These are phyloP conservation scores for Perca schrenkii DNA, from an alignment of 2,113 vertebrate species.

Conservation along the genomic window DNA sequence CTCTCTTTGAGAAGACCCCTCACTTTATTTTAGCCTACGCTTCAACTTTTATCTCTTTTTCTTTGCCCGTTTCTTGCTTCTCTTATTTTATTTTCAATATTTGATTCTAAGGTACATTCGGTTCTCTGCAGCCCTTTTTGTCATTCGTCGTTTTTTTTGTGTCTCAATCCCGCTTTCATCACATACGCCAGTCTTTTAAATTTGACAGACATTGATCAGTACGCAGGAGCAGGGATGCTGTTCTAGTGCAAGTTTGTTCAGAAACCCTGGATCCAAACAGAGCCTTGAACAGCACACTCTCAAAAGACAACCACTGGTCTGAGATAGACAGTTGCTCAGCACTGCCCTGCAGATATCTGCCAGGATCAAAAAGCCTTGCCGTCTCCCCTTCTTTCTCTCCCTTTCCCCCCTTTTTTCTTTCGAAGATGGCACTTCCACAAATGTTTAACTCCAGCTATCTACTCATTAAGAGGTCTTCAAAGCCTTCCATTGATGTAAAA, in stretches of 20 bases:
- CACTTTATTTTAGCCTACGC: constrained; percentile 36
- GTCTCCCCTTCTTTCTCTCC: constrained; percentile 28
- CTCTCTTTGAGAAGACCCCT: constrained; percentile 37
- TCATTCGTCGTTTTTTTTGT: constrained; percentile 21
- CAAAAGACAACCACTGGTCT: constrained; percentile 57
- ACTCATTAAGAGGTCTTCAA: constrained; percentile 94
- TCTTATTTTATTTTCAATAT: constrained; percentile 36
- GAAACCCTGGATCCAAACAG: constrained; percentile 62
- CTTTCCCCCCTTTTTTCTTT: constrained; percentile 48
- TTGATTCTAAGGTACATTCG: constrained; percentile 27
- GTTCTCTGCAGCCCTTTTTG: constrained; percentile 41
- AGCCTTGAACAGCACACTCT: constrained; percentile 58
- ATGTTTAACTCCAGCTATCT: constrained; percentile 83
- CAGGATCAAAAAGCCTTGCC: constrained; percentile 86
- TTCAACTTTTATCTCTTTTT: constrained; percentile 1
- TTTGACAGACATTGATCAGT: constrained; percentile 66
- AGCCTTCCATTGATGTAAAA: constrained; percentile 92
- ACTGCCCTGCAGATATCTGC: constrained; percentile 86
- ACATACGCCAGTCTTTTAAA: constrained; percentile 62
- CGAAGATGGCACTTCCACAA: constrained; percentile 87
- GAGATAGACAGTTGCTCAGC: constrained; percentile 56
- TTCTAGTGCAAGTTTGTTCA: constrained; percentile 58
- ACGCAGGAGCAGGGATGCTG: constrained; percentile 33
- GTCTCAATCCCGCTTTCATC: constrained; percentile 64
- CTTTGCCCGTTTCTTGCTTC: constrained; percentile 4